A percentile compares a stretch with the other conserved stretches of the same genome.
These are phyloP conservation scores for Eubasilissa splendida DNA, from an alignment of 2,888 invertebrate species.

Conservation along the genomic window DNA sequence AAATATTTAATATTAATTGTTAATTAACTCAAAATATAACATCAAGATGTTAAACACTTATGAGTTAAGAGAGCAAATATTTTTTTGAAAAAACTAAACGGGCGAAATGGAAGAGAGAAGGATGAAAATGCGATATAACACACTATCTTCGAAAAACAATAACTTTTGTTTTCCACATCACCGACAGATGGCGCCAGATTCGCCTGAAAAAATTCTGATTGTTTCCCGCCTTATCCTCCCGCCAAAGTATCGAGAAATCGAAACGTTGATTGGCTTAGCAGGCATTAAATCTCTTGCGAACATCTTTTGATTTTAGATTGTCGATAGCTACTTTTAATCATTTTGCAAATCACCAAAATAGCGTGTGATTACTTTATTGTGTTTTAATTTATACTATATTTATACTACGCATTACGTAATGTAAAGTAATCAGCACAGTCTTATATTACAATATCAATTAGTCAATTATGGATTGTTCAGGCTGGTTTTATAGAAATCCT, in stretches of 20 bases:
- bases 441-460: no score
- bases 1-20: no score
- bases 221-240: slow-evolving; percentile 12
- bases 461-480: no score
- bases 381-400: no score
- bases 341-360: no score
- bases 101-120: not conserved
- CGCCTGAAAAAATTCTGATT: not conserved
- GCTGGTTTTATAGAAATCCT: no score
- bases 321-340: not conserved
- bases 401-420: no score
- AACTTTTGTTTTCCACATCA: slow-evolving; percentile 27
- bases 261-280: slow-evolving; percentile 6
- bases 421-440: no score
- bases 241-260: not conserved
- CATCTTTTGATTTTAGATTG: not conserved
- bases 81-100: not conserved
- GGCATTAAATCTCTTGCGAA: not conserved
- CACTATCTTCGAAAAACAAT: slow-evolving; percentile 21
- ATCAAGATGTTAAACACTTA: not conserved
- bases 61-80: not conserved
- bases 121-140: slow-evolving; percentile 18
- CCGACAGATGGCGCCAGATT: slow-evolving; percentile 20
- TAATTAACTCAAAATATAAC: no score
- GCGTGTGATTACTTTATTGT: no score